Conservation (phyloP, 2,797 vertebrate genomes). For the Melanotaenia parkinsoni region DNA sequence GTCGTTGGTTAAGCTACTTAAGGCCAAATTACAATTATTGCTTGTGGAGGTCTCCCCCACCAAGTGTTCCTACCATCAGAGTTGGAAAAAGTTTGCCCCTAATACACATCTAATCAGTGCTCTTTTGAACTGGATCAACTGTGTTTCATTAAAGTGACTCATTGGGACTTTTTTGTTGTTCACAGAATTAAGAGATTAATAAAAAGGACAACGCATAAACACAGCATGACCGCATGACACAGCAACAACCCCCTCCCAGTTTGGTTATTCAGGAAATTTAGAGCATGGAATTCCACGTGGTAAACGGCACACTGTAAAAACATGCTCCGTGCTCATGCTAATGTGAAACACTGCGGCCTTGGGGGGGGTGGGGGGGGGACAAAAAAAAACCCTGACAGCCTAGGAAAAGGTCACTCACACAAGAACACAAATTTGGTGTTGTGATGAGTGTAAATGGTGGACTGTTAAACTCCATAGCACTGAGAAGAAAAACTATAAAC, state of each 20-base stretch:
- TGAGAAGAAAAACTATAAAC: conserved; percentile 71
- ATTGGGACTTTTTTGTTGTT: conserved; percentile 52
- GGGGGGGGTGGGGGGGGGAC: not conserved
- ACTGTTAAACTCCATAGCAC: conserved; percentile 55
- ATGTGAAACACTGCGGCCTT: conserved; percentile 31
- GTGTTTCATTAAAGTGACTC: conserved; percentile 68
- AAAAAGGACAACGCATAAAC: conserved; percentile 31
- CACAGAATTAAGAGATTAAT: conserved; percentile 32
- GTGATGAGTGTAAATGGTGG: conserved; percentile 54
- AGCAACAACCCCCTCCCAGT: conserved; percentile 26
- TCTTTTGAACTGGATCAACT: conserved; percentile 63
- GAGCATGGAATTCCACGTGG: conserved; percentile 34
- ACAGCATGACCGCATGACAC: conserved; percentile 11
- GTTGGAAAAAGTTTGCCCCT: conserved; percentile 47
- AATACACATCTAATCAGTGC: conserved; percentile 74
- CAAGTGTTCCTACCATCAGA: conserved; percentile 11
- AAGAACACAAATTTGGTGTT: conserved; percentile 65
- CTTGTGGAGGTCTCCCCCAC: conserved; percentile 49
- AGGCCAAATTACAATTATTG: conserved; percentile 81
- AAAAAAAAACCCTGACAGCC: conserved; percentile 9
- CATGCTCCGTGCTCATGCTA: conserved; percentile 39
- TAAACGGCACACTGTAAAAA: conserved; percentile 50
- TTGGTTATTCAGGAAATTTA: conserved; percentile 39
- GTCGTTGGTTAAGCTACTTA: conserved; percentile 79
- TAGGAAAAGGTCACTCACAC: conserved; percentile 59